These are phyloP conservation scores for Melanotaenia pygmaea DNA, from an alignment of 2,797 vertebrate genomes.

Conservation along the genomic window DNA sequence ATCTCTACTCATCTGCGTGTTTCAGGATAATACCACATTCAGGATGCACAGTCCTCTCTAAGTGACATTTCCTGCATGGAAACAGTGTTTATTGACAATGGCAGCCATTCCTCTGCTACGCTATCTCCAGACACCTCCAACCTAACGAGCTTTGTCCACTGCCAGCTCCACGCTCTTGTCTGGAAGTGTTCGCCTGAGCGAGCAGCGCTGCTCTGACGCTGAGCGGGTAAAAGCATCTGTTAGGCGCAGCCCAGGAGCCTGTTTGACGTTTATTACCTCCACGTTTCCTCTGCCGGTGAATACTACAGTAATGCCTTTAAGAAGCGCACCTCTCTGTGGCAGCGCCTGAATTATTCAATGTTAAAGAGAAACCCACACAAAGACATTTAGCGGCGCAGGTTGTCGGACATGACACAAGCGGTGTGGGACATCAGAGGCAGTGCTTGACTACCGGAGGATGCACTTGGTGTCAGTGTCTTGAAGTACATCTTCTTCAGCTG, in stretches of 20 bases:
- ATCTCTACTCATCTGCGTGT: slow-evolving; percentile 65
- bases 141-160: slow-evolving; percentile 86
- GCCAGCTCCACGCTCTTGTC: slow-evolving; percentile 78
- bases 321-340: slow-evolving; percentile 78
- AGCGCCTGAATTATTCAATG: slow-evolving; percentile 87
- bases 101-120: slow-evolving; percentile 76
- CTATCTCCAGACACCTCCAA: slow-evolving; percentile 83
- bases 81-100: slow-evolving; percentile 81
- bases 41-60: slow-evolving; percentile 71
- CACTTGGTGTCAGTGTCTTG: slow-evolving; percentile 30
- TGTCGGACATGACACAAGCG: slow-evolving; percentile 85
- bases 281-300: slow-evolving; percentile 80
- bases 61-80: slow-evolving; percentile 77
- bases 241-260: slow-evolving; percentile 79
- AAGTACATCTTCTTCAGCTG: neutral
- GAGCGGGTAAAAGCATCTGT: slow-evolving; percentile 87
- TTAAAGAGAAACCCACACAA: slow-evolving; percentile 79
- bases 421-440: slow-evolving; percentile 74
- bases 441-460: slow-evolving; percentile 17
- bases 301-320: slow-evolving; percentile 79
- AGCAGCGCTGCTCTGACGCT: slow-evolving; percentile 74
- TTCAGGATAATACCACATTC: slow-evolving; percentile 69
- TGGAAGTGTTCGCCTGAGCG: slow-evolving; percentile 74
- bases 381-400: slow-evolving; percentile 77
- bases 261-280: slow-evolving; percentile 84